These are phyloP conservation scores for Drosophila nr. medialis DNA, from an alignment of 2,888 invertebrate genomes.

Conservation along the genomic window DNA sequence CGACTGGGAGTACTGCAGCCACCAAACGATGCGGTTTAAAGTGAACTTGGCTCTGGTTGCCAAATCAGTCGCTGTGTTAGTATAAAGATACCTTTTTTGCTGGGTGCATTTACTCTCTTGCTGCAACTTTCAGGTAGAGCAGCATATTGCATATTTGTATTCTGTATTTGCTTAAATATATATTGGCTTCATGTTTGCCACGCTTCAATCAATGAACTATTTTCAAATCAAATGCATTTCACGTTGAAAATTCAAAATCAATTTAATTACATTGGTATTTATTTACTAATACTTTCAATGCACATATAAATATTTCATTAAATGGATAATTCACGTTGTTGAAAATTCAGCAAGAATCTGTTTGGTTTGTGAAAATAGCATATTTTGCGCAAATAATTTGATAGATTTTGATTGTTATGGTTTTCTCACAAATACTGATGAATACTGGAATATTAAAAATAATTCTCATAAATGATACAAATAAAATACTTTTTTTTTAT, in stretches of 20 bases:
- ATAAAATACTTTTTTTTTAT: neutral
- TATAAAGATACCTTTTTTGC: constrained; percentile 23
- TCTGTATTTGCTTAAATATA: neutral
- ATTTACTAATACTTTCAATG: neutral
- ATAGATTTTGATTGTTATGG: neutral
- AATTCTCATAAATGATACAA: neutral
- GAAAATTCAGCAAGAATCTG: neutral
- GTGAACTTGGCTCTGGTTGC: constrained; percentile 32
- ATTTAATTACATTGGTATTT: neutral
- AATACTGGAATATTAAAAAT: neutral
- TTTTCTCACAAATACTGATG: neutral
- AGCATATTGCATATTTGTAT: constrained; percentile 2
- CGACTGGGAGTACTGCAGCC: constrained; percentile 18
- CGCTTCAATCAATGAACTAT: constrained; percentile 1
- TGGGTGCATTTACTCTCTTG: constrained; percentile 10
- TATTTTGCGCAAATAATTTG: neutral
- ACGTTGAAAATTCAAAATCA: neutral
- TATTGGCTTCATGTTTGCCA: neutral
- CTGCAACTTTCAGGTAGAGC: constrained; percentile 5
- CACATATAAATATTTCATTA: neutral
- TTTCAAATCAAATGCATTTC: constrained; percentile 9
- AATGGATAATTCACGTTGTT: neutral
- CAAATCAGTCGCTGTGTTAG: constrained; percentile 29
- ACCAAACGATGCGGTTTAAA: constrained; percentile 58
- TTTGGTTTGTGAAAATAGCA: neutral